A percentile compares a stretch with the other conserved stretches of the same genome.
phyloP scores from a whole-genome alignment of 1,140 invertebrate genomes.

The Planococcus citri region DNA sequence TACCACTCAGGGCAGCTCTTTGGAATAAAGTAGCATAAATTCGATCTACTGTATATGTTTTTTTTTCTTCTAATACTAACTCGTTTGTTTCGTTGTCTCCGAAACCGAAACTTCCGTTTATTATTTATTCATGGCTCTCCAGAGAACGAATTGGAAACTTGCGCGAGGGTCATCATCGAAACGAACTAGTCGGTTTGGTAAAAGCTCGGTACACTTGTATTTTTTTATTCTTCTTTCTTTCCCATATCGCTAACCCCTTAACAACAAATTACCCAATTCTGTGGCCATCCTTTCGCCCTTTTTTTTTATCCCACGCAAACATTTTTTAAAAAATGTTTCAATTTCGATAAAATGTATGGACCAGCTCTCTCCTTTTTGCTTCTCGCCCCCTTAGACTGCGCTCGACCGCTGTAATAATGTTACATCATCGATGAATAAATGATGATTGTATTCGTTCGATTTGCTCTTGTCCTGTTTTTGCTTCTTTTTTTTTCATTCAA shows the following conservation, averaged over 20 bases:
- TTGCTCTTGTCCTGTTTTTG: no score
- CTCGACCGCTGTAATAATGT: not conserved
- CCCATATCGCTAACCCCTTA: constrained; percentile 11
- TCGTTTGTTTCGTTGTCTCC: constrained; percentile 15
- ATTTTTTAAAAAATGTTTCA: constrained; percentile 16
- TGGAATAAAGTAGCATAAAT: no score
- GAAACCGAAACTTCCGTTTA: constrained; percentile 15
- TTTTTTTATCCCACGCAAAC: not conserved
- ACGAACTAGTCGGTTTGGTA: not conserved
- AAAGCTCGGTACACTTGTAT: not conserved
- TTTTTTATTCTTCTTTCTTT: not conserved
- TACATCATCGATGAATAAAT: constrained; percentile 12
- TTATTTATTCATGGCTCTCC: constrained; percentile 17
- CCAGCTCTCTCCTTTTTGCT: not conserved
- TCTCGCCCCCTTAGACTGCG: not conserved
- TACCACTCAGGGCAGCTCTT: no score
- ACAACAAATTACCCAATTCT: constrained; percentile 19
- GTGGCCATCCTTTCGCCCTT: not conserved
- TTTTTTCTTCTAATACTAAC: not conserved
- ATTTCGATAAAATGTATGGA: constrained; percentile 7
- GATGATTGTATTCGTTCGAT: not conserved
- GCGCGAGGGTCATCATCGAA: not conserved
- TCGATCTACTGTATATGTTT: no score
- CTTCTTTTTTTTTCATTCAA: no score
- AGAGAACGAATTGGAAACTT: constrained; percentile 9